Evolutionary conservation across 1,140 invertebrate species (phyloP).

Genomic region (Drosophila teissieri): DNA sequence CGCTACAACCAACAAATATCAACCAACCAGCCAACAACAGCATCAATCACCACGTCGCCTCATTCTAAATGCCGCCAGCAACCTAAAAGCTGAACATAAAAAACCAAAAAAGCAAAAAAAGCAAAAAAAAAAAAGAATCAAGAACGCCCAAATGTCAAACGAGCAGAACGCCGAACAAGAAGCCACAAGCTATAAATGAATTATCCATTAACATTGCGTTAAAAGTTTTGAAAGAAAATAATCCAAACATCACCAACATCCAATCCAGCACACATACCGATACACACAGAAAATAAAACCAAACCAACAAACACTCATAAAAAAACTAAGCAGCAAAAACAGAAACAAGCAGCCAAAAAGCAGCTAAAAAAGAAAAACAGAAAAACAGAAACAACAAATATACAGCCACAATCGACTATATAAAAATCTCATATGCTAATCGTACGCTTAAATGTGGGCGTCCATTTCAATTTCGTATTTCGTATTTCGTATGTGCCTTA

Average conservation of each 20-base stretch:
- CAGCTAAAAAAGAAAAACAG: conserved; percentile 29
- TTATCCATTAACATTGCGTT: conserved; percentile 61
- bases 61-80: conserved; percentile 58
- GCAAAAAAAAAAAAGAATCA: conserved; percentile 15
- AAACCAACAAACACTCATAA: conserved; percentile 45
- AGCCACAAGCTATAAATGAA: conserved; percentile 55
- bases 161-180: conserved; percentile 34
- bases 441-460: conserved; percentile 60
- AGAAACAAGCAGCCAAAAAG: conserved; percentile 25
- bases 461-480: conserved; percentile 47
- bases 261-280: conserved; percentile 32
- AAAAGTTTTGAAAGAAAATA: conserved; percentile 41
- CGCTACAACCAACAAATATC: conserved; percentile 68
- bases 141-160: conserved; percentile 24
- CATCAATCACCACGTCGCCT: conserved; percentile 72
- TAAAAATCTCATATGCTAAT: conserved; percentile 56
- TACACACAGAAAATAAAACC: conserved; percentile 22
- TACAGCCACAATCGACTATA: conserved; percentile 47
- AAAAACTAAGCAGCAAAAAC: conserved; percentile 33
- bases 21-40: conserved; percentile 64
- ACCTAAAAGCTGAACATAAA: conserved; percentile 16
- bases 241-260: conserved; percentile 54
- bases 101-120: conserved; percentile 10
- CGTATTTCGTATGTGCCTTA: conserved; percentile 35
- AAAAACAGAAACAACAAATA: conserved; percentile 1